Evolutionary conservation across 2,797 vertebrate genomes (phyloP).

Genomic region (Lacerta agilis): DNA sequence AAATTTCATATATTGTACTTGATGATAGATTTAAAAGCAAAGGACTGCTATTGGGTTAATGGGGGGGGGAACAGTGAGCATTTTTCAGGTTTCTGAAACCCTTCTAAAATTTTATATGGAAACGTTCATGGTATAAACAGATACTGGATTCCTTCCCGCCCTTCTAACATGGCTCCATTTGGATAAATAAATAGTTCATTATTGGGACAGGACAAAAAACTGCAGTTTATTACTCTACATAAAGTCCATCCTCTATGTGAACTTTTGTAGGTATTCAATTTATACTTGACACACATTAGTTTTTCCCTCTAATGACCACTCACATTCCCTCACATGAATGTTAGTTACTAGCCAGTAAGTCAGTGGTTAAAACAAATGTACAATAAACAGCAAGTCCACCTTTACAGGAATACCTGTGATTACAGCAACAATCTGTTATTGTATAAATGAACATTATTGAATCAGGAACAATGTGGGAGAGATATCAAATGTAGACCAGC

Average conservation of each 20-base stretch:
- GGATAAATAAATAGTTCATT: slow-evolving; percentile 67
- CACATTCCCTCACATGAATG: background rate
- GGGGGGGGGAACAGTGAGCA: slow-evolving; percentile 58
- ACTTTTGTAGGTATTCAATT: slow-evolving; percentile 66
- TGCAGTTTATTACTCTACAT: slow-evolving; percentile 50
- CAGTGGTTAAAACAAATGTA: background rate
- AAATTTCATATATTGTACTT: slow-evolving; percentile 74
- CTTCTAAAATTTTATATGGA: slow-evolving; percentile 55
- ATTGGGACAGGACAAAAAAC: slow-evolving; percentile 53
- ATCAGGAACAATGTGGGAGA: background rate
- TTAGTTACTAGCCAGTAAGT: slow-evolving; percentile 24
- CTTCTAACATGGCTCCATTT: slow-evolving; percentile 52
- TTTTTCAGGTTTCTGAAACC: slow-evolving; percentile 69
- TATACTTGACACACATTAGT: background rate
- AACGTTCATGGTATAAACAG: slow-evolving; percentile 71
- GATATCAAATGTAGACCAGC: too few species aligned
- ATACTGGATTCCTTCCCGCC: slow-evolving; percentile 49
- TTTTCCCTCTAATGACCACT: background rate
- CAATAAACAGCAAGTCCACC: background rate
- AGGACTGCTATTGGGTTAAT: slow-evolving; percentile 69
- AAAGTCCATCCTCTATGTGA: slow-evolving; percentile 43
- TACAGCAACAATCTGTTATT: background rate
- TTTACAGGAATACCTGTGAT: slow-evolving; percentile 23
- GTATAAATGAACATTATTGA: background rate
- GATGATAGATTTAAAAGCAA: slow-evolving; percentile 78